These are phyloP conservation scores for Xylocampa areola DNA, from an alignment of 2,888 invertebrate species.

Conservation along the genomic window DNA sequence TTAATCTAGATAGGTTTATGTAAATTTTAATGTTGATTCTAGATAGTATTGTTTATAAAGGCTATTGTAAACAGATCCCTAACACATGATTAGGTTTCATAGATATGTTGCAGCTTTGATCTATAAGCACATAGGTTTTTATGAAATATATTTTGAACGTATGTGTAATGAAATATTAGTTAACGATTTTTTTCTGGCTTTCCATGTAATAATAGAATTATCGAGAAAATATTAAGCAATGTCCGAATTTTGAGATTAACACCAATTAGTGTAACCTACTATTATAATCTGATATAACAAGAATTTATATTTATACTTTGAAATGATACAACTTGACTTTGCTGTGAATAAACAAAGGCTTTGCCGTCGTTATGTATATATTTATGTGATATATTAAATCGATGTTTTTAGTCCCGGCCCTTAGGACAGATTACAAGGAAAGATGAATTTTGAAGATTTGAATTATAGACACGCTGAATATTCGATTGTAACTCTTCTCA, in stretches of 20 bases:
- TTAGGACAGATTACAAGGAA: slow-evolving; percentile 7
- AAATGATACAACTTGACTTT: slow-evolving; percentile 21
- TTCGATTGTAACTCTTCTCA: slow-evolving; percentile 1
- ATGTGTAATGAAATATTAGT: slow-evolving; percentile 5
- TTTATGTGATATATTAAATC: slow-evolving; percentile 40
- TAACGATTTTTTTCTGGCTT: slow-evolving; percentile 12
- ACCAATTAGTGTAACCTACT: slow-evolving; percentile 9
- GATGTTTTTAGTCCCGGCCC: slow-evolving; percentile 17
- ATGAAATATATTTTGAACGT: not conserved
- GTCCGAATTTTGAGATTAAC: slow-evolving; percentile 27
- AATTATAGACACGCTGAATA: slow-evolving; percentile 4
- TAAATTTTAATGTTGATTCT: slow-evolving; percentile 44
- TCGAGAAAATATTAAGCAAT: slow-evolving; percentile 4
- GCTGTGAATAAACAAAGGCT: slow-evolving; percentile 38
- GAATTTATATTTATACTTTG: slow-evolving; percentile 25
- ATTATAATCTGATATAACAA: slow-evolving; percentile 14
- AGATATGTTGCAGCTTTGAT: slow-evolving; percentile 23
- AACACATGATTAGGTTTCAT: slow-evolving; percentile 17
- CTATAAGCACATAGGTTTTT: slow-evolving; percentile 5
- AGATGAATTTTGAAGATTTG: slow-evolving; percentile 26
- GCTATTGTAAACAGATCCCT: slow-evolving; percentile 30
- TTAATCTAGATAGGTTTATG: slow-evolving; percentile 37
- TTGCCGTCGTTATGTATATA: slow-evolving; percentile 37
- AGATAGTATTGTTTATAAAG: slow-evolving; percentile 22
- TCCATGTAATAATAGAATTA: slow-evolving; percentile 3